Conservation (phyloP, 2,797 vertebrate genomes). For the Craterocephalus amniculus region DNA sequence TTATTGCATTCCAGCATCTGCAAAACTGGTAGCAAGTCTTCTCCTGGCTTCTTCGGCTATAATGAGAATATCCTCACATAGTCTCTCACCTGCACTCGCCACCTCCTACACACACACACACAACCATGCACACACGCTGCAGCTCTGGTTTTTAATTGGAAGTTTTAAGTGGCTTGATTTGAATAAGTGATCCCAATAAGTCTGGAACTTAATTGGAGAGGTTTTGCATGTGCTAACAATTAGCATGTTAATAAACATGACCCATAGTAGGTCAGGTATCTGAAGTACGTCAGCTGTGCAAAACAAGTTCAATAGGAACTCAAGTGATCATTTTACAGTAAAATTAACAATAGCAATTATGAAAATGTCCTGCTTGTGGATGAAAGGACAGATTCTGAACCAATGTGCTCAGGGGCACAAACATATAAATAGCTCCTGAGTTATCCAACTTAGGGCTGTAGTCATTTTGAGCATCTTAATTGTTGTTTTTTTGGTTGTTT, state of each 20-base stretch:
- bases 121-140: background rate
- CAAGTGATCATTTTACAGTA: background rate
- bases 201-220: constrained; percentile 19
- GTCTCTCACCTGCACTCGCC: constrained; percentile 40
- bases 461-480: background rate
- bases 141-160: constrained; percentile 33
- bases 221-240: constrained; percentile 30
- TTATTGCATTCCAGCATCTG: constrained; percentile 63
- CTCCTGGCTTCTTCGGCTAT: constrained; percentile 53
- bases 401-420: background rate
- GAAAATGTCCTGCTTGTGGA: background rate
- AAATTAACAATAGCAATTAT: background rate
- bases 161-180: constrained; percentile 28
- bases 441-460: background rate
- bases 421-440: background rate
- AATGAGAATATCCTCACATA: constrained; percentile 41
- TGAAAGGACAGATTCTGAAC: background rate
- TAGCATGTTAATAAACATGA: constrained; percentile 23
- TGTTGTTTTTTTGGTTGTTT: background rate
- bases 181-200: constrained; percentile 37
- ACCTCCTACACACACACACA: constrained; percentile 15
- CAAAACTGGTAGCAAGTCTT: constrained; percentile 47
- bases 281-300: constrained; percentile 1
- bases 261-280: background rate
- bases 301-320: constrained; percentile 15